A percentile compares a stretch with the other conserved stretches of the same genome.
phyloP scores from a whole-genome alignment of 2,888 invertebrate species.

The Lacanobia wlatinum region DNA sequence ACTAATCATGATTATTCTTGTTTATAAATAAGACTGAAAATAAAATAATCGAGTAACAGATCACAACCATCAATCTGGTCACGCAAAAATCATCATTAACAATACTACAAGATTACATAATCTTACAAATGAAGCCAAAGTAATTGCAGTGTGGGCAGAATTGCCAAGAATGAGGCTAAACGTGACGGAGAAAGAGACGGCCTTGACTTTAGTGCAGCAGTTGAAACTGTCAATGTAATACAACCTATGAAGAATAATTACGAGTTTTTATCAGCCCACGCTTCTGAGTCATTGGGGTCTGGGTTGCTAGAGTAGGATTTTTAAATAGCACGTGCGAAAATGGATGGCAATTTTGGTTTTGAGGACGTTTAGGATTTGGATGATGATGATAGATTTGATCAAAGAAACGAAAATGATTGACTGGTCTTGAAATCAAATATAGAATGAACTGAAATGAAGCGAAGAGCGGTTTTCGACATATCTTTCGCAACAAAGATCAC shows the following conservation, averaged over 20 bases:
- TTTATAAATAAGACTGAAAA: too few species aligned
- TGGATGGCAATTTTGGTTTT: not conserved
- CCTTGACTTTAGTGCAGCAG: constrained; percentile 44
- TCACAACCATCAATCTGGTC: too few species aligned
- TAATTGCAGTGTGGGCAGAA: constrained; percentile 44
- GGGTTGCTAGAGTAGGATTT: constrained; percentile 50
- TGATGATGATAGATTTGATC: not conserved
- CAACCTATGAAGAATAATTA: constrained; percentile 70
- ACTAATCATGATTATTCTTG: too few species aligned
- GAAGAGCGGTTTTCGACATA: not conserved
- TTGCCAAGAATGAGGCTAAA: constrained; percentile 62
- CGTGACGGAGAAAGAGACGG: constrained; percentile 46
- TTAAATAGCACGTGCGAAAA: constrained; percentile 8
- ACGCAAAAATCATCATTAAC: constrained; percentile 14
- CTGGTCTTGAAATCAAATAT: too few species aligned
- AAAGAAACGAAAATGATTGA: too few species aligned
- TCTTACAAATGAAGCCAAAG: constrained; percentile 26
- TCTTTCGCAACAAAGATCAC: not conserved
- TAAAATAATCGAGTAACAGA: too few species aligned
- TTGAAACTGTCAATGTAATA: constrained; percentile 54
- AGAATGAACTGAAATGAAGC: too few species aligned
- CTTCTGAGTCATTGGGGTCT: constrained; percentile 76
- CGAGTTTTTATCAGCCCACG: constrained; percentile 77
- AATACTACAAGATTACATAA: constrained; percentile 41
- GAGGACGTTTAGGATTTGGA: too few species aligned